phyloP scores from a whole-genome alignment of 1,140 invertebrate genomes.

The Pseudomyrmex flavicornis region DNA sequence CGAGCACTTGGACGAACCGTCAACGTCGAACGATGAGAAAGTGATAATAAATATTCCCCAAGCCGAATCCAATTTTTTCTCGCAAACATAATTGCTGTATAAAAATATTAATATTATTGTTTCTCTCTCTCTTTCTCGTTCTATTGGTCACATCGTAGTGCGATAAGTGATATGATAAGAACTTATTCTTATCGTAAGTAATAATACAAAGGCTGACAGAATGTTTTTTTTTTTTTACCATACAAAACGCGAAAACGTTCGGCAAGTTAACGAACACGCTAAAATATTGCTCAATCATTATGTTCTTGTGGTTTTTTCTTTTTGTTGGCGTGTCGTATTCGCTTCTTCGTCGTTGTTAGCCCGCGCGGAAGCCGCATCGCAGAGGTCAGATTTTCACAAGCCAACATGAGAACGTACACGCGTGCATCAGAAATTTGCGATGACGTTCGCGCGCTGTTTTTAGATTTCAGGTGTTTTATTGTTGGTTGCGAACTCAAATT shows the following conservation, averaged over 20 bases:
- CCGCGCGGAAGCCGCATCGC: conserved; percentile 1
- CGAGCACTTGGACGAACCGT: conserved; percentile 50
- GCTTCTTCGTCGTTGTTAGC: background rate
- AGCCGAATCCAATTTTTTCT: background rate
- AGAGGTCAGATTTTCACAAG: conserved; percentile 8
- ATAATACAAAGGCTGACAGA: background rate
- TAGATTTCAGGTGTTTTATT: background rate
- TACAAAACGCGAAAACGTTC: background rate
- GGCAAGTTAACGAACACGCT: background rate
- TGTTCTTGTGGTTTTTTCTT: conserved; percentile 40
- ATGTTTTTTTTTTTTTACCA: too few species aligned
- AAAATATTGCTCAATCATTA: background rate
- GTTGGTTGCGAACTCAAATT: too few species aligned
- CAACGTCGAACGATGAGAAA: conserved; percentile 54
- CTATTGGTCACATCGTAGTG: too few species aligned
- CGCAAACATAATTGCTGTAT: background rate
- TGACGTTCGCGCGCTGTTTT: background rate
- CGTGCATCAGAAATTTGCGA: background rate
- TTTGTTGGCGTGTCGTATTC: conserved; percentile 17
- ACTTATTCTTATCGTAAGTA: background rate
- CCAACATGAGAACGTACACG: conserved; percentile 11
- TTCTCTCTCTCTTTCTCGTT: background rate
- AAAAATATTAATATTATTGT: conserved; percentile 6
- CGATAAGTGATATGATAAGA: too few species aligned
- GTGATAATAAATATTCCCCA: conserved; percentile 39